Percentiles rank a stretch among this genome's conserved stretches.
Conservation (phyloP, 2,113 vertebrate species). For the Mola mola region DNA sequence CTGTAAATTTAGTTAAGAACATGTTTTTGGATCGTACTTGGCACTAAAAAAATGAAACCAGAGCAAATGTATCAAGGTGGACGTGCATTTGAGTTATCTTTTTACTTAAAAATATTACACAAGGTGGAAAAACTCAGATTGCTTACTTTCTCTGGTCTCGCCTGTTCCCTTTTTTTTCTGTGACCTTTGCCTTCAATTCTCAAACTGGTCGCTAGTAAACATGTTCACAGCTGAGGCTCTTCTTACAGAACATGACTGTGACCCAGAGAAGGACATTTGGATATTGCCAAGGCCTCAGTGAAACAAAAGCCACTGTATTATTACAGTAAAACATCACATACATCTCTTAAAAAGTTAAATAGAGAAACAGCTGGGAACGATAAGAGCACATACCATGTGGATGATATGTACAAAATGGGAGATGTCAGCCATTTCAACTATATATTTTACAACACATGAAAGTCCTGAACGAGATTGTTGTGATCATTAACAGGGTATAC, state of each 20-base stretch:
- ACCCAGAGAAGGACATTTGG: conserved; percentile 32
- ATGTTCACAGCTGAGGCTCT: conserved; percentile 12
- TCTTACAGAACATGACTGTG: conserved; percentile 21
- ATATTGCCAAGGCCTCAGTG: conserved; percentile 38
- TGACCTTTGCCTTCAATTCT: conserved; percentile 17
- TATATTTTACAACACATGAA: conserved; percentile 58
- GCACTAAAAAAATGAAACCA: background rate
- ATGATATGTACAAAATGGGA: conserved; percentile 9
- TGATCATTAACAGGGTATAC: conserved; percentile 52
- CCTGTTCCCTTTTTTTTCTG: background rate
- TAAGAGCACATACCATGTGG: conserved; percentile 22
- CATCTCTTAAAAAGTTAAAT: conserved; percentile 21
- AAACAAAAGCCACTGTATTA: conserved; percentile 41
- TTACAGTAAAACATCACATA: conserved; percentile 12
- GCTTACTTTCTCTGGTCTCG: background rate
- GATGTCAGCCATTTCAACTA: conserved; percentile 33
- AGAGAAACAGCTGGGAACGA: conserved; percentile 46
- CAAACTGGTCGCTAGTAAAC: conserved; percentile 20
- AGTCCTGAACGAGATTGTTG: conserved; percentile 46
- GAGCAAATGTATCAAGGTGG: background rate
- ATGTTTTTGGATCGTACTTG: too few relatives aligned
- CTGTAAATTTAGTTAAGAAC: background rate
- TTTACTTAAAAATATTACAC: background rate
- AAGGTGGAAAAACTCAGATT: conserved; percentile 12
- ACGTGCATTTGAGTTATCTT: too few relatives aligned